phyloP scores from a whole-genome alignment of 2,888 invertebrate genomes.

The Hermodice carunculata region DNA sequence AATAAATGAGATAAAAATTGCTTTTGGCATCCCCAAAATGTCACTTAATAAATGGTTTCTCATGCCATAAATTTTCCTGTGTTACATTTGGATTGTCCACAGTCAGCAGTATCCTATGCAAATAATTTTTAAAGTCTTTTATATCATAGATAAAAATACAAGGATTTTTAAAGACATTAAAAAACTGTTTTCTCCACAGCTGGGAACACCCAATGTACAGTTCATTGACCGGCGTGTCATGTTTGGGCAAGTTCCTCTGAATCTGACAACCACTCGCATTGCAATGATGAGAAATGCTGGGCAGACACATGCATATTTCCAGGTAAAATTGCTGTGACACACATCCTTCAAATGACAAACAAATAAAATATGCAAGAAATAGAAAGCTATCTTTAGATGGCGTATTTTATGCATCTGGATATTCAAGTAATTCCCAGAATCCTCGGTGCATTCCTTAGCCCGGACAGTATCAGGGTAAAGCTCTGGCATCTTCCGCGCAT shows the following conservation, averaged over 20 bases:
- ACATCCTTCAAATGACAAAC: background rate
- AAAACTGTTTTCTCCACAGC: conserved; percentile 50
- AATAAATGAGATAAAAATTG: too few species aligned
- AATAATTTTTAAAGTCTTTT: background rate
- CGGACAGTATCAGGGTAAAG: too few species aligned
- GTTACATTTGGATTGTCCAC: too few species aligned
- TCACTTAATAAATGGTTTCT: too few species aligned
- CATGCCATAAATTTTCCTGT: too few species aligned
- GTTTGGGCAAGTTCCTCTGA: conserved; percentile 67
- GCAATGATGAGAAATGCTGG: conserved; percentile 66
- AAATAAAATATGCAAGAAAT: background rate
- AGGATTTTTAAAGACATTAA: background rate
- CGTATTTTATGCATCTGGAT: too few species aligned
- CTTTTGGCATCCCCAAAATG: too few species aligned
- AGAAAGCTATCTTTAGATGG: too few species aligned
- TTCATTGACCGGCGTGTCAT: conserved; percentile 66
- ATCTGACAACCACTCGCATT: conserved; percentile 62
- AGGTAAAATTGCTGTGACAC: conserved; percentile 49
- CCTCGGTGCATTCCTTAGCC: too few species aligned
- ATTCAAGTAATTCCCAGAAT: too few species aligned
- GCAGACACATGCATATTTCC: conserved; percentile 67
- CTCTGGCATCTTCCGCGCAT: too few species aligned
- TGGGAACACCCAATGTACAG: conserved; percentile 62
- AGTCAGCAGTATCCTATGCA: background rate
- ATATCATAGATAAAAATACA: background rate